Conservation (phyloP, 2,113 vertebrate genomes). For the Haemorhous mexicanus region DNA sequence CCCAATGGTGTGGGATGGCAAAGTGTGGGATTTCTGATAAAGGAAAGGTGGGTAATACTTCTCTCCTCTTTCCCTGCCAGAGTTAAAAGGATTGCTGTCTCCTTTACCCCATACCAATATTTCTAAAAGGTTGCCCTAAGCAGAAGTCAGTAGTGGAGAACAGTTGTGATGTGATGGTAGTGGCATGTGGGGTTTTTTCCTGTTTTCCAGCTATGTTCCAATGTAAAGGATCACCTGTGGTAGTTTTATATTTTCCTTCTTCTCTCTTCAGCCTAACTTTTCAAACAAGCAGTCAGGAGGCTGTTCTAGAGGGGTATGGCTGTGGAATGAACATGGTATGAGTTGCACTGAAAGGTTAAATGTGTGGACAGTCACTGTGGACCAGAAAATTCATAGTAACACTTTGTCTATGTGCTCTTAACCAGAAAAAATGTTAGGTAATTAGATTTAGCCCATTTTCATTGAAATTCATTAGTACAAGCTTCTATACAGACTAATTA, state of each 20-base stretch:
- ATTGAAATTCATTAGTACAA: conserved; percentile 4
- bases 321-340: not conserved
- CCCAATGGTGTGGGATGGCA: too few species aligned
- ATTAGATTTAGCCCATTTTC: conserved; percentile 10
- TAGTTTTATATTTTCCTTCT: not conserved
- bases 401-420: not conserved
- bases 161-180: not conserved
- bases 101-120: not conserved
- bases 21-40: not conserved
- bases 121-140: not conserved
- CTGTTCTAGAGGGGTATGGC: not conserved
- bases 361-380: not conserved
- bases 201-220: not conserved
- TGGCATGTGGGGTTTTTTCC: not conserved
- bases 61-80: not conserved
- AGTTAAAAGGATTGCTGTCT: not conserved
- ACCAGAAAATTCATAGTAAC: not conserved
- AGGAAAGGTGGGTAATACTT: not conserved
- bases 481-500: not conserved
- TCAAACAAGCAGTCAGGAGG: not conserved
- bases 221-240: not conserved
- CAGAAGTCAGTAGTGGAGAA: not conserved
- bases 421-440: not conserved
- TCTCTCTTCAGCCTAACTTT: not conserved
- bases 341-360: not conserved